Evolutionary conservation across 2,888 invertebrate species (phyloP), one percentile per base, ranked within the genome.

Genomic region (Chrysolina americana): DNA sequence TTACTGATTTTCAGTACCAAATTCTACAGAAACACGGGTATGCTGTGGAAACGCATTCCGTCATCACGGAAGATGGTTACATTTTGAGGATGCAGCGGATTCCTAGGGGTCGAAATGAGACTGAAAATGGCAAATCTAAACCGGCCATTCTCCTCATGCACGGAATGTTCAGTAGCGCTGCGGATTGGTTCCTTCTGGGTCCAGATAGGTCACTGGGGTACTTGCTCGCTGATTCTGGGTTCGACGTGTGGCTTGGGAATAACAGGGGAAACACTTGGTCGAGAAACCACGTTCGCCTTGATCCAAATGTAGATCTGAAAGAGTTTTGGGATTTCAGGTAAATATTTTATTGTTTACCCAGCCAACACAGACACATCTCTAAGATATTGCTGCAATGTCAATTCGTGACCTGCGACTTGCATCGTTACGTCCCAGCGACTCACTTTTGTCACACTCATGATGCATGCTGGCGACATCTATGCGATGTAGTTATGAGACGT

Each of bases 211-310:
- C 91, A 63, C 88, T 95, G 15, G 89, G 83, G 0, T 89, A 85
- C 81, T 82, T 90, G 11, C 86, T 94, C 2, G 91, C 92, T 5
- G 93, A 94, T 81, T 88, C 89, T 81, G 93, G 93, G 15, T 94
- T 91, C 80, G 94, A 94, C 78, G 93, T 94, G 0, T 96, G 96
- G 96, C 88, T 96, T 88, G 94, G 94, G 0, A 96, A 96, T 85
- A 91, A 91, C 21, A 91, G 96, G 5, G 96, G 96, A 9, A 95
- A 93, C 84, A 89, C 88, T 21, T 94, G 93, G 85, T 91, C 92
- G 0, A 89, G 90, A 15, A 87, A 85, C 1, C 94, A 95, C 81
- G 79, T 85, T 0, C 85, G 86, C 0, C 80, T 89, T 83, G 86
- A 89, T 73, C 89, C 90, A 0, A 85, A 84, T 63, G 73, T 86